Evolutionary conservation across 2,888 invertebrate species (phyloP).

Genomic region (Alloplasta piceator): DNA sequence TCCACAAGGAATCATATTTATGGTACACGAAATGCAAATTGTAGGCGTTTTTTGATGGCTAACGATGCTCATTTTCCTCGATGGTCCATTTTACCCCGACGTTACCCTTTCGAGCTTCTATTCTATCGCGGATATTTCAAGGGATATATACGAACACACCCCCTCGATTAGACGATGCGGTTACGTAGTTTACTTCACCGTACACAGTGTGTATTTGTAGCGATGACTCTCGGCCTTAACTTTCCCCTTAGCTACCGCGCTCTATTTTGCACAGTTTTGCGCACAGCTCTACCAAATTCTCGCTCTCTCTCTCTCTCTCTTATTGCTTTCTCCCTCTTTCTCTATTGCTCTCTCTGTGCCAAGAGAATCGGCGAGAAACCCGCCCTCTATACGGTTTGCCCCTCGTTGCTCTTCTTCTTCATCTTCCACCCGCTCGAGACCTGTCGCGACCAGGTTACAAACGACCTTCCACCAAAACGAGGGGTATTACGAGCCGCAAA

Average conservation of each 20-base stretch:
- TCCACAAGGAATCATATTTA: too few relatives aligned
- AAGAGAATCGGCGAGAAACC: too few relatives aligned
- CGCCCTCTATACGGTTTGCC: neutral
- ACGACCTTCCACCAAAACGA: conserved; percentile 70
- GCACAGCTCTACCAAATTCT: neutral
- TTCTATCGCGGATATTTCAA: conserved; percentile 29
- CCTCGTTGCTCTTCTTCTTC: conserved; percentile 33
- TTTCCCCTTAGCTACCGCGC: conserved; percentile 46
- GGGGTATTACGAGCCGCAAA: conserved; percentile 80
- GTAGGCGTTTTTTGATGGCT: too few relatives aligned
- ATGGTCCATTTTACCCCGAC: conserved; percentile 14
- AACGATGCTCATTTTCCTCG: too few relatives aligned
- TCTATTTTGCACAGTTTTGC: conserved; percentile 18
- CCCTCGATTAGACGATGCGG: conserved; percentile 77
- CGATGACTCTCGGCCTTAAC: too few relatives aligned
- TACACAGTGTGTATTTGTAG: conserved; percentile 37
- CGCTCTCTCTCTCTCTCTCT: conserved; percentile 53
- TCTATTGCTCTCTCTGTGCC: conserved; percentile 14
- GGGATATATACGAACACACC: conserved; percentile 70
- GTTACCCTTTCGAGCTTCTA: neutral
- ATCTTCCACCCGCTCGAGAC: conserved; percentile 66
- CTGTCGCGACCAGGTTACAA: conserved; percentile 78
- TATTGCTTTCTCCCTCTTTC: conserved; percentile 47
- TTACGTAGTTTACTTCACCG: conserved; percentile 73
- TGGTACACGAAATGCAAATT: too few relatives aligned